Evolutionary conservation across 2,888 invertebrate species (phyloP).

Genomic region (Troglohyphantes excavatus): DNA sequence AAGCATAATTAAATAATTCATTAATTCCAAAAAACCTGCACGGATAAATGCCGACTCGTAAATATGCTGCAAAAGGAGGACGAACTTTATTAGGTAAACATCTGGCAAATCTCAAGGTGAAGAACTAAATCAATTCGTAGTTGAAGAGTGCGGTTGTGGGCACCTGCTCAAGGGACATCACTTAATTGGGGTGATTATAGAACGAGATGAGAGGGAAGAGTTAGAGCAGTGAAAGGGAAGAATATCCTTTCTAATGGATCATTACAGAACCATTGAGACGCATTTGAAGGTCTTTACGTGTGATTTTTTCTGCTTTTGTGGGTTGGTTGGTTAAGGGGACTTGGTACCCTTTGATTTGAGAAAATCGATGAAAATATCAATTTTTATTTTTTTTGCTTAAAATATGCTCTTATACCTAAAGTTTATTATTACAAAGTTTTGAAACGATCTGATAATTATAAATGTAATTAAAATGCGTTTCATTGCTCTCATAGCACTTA

Average conservation of each 20-base stretch:
- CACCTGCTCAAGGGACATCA: conserved; percentile 33
- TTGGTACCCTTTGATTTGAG: too few species aligned
- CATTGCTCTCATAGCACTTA: too few species aligned
- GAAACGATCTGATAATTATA: too few species aligned
- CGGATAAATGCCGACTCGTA: conserved; percentile 24
- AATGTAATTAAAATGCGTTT: too few species aligned
- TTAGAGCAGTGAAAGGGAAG: not conserved
- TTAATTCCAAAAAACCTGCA: not conserved
- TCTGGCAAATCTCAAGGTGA: conserved; percentile 60
- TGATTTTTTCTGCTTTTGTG: too few species aligned
- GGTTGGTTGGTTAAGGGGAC: too few species aligned
- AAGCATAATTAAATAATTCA: not conserved
- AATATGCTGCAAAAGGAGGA: conserved; percentile 13
- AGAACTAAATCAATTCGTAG: conserved; percentile 29
- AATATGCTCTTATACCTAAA: too few species aligned
- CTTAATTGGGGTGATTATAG: conserved; percentile 31
- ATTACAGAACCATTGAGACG: conserved; percentile 1
- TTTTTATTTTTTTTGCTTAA: too few species aligned
- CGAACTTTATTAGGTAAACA: conserved; percentile 14
- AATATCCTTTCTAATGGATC: not conserved
- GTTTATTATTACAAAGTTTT: too few species aligned
- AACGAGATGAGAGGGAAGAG: conserved; percentile 15
- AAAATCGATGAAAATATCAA: too few species aligned
- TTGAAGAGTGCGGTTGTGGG: conserved; percentile 24
- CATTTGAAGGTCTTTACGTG: not conserved